Conservation (phyloP, 2,797 vertebrate species). For the Silurus lanzhouensis region DNA sequence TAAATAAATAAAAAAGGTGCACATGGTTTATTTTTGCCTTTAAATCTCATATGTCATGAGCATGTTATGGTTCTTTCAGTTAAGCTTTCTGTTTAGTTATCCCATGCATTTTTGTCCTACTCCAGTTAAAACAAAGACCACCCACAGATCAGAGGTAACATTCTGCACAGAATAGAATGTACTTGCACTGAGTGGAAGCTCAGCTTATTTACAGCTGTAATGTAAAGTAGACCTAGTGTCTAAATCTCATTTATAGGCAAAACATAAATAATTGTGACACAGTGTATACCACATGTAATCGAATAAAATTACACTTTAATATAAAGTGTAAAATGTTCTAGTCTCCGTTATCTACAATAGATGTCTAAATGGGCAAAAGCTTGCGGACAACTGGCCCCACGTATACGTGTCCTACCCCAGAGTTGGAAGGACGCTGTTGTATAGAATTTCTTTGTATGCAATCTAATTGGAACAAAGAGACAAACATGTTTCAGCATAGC, state of each 20-base stretch:
- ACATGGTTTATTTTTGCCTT: background rate
- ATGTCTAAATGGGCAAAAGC: background rate
- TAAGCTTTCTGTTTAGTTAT: background rate
- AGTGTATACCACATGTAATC: background rate
- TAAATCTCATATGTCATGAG: background rate
- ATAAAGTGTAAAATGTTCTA: background rate
- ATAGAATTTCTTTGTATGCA: background rate
- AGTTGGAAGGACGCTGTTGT: background rate
- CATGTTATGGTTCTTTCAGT: background rate
- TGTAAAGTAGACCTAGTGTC: background rate
- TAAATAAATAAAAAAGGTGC: too few relatives aligned
- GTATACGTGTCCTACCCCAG: background rate
- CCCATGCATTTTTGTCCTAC: background rate
- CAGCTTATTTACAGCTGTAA: background rate
- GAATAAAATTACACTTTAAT: too few relatives aligned
- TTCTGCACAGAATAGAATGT: background rate
- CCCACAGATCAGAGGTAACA: background rate
- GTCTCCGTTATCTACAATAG: background rate
- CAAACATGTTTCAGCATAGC: background rate
- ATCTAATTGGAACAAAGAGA: background rate
- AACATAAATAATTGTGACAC: background rate
- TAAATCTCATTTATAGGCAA: background rate
- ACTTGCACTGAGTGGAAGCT: background rate
- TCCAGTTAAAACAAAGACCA: background rate
- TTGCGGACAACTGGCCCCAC: background rate